These are phyloP conservation scores for Galeruca laticollis DNA, from an alignment of 2,888 invertebrate genomes.

Conservation along the genomic window DNA sequence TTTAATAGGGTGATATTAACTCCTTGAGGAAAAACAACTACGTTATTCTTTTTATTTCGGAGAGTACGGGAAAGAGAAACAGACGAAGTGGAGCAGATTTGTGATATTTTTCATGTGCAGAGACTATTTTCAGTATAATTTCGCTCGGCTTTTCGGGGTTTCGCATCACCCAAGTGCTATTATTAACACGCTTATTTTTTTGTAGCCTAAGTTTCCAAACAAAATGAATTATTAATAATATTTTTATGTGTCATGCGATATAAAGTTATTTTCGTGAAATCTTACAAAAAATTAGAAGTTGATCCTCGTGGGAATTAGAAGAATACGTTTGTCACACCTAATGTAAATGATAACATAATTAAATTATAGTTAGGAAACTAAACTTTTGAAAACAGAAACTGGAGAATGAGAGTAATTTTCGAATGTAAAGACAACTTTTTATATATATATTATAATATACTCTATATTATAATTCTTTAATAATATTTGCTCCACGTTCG, in stretches of 20 bases:
- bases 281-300: too few species aligned
- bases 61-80: slow-evolving; percentile 22
- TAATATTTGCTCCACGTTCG: too few species aligned
- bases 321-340: too few species aligned
- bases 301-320: too few species aligned
- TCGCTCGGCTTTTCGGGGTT: not conserved
- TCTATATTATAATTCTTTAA: too few species aligned
- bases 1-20: slow-evolving; percentile 29
- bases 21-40: slow-evolving; percentile 34
- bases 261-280: not conserved
- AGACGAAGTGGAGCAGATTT: slow-evolving; percentile 20
- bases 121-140: slow-evolving; percentile 15
- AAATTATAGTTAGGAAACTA: too few species aligned
- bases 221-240: not conserved
- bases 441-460: too few species aligned
- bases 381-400: too few species aligned
- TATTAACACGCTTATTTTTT: slow-evolving; percentile 5
- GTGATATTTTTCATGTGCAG: slow-evolving; percentile 4
- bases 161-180: not conserved
- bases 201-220: not conserved
- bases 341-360: too few species aligned
- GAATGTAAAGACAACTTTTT: too few species aligned
- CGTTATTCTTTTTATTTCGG: slow-evolving; percentile 18
- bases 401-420: too few species aligned
- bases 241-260: not conserved